These are phyloP conservation scores for Acleris sparsana DNA, from an alignment of 2,888 invertebrate species.

Conservation along the genomic window DNA sequence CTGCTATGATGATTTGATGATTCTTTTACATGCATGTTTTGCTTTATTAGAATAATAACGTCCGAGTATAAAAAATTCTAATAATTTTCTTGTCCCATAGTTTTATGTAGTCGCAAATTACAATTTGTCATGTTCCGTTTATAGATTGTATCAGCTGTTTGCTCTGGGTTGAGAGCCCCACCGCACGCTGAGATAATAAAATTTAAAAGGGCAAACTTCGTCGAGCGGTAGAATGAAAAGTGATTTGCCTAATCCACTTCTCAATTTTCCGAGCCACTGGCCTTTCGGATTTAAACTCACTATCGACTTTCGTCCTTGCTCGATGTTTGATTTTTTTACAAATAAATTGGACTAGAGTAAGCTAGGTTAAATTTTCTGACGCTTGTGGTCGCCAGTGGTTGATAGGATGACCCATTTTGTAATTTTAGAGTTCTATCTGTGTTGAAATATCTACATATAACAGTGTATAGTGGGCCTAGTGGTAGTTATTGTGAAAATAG, in stretches of 20 bases:
- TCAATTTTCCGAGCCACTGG: constrained; percentile 79
- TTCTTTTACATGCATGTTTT: too few relatives aligned
- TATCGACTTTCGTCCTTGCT: constrained; percentile 37
- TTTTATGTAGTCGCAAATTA: too few relatives aligned
- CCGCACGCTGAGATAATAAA: constrained; percentile 72
- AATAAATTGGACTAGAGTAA: constrained; percentile 28
- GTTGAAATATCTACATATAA: neutral
- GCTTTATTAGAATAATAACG: too few relatives aligned
- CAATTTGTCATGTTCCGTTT: neutral
- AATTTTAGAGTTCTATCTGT: too few relatives aligned
- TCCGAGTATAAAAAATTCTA: too few relatives aligned
- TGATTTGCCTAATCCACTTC: constrained; percentile 83
- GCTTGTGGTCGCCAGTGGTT: too few relatives aligned
- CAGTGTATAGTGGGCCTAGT: neutral
- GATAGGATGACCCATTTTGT: too few relatives aligned
- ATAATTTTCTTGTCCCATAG: too few relatives aligned
- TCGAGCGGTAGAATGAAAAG: constrained; percentile 75
- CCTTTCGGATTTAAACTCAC: constrained; percentile 47
- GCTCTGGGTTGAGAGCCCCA: constrained; percentile 19
- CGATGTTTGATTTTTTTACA: constrained; percentile 31
- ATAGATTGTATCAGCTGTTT: constrained; percentile 37
- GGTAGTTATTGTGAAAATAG: too few relatives aligned
- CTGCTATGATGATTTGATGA: too few relatives aligned
- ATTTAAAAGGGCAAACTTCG: constrained; percentile 82
- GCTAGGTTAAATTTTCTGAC: too few relatives aligned